phyloP scores from a whole-genome alignment of 2,797 vertebrate genomes.

The Heteromormyrus szaboi region DNA sequence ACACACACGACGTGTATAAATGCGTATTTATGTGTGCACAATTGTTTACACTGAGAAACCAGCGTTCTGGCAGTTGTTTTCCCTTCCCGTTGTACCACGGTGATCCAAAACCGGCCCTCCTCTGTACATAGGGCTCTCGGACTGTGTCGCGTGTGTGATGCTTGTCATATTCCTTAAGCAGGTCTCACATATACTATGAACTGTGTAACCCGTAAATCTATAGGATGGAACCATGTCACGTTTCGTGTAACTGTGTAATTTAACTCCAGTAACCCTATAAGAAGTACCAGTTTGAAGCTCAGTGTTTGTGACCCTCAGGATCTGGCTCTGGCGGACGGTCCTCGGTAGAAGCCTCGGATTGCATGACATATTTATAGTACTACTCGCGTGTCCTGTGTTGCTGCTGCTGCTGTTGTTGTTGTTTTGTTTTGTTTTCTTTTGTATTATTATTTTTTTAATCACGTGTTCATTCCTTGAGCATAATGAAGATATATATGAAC shows the following conservation, averaged over 20 bases:
- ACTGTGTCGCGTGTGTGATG: conserved; percentile 34
- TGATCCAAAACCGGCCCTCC: conserved; percentile 50
- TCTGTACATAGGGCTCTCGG: conserved; percentile 23
- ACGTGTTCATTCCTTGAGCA: conserved; percentile 1
- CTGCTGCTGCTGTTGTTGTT: background rate
- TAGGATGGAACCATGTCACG: background rate
- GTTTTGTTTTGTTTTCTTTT: background rate
- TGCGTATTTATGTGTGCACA: conserved; percentile 51
- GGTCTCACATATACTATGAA: background rate
- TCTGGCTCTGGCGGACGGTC: background rate
- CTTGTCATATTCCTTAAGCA: conserved; percentile 11
- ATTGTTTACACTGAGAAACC: conserved; percentile 45
- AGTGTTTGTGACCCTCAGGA: background rate
- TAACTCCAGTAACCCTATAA: conserved; percentile 12
- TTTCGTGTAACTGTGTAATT: conserved; percentile 20
- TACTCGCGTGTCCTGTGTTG: background rate
- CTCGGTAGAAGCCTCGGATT: conserved; percentile 2
- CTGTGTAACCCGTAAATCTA: background rate
- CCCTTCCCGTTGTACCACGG: conserved; percentile 33
- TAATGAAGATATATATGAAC: conserved; percentile 12
- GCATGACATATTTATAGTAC: conserved; percentile 14
- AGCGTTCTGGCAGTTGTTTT: conserved; percentile 29
- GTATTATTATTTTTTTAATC: background rate
- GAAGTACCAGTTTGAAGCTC: background rate
- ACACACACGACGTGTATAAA: conserved; percentile 40